These are phyloP conservation scores for Melanotaenia maccullochi DNA, from an alignment of 2,797 vertebrate genomes.

Conservation along the genomic window DNA sequence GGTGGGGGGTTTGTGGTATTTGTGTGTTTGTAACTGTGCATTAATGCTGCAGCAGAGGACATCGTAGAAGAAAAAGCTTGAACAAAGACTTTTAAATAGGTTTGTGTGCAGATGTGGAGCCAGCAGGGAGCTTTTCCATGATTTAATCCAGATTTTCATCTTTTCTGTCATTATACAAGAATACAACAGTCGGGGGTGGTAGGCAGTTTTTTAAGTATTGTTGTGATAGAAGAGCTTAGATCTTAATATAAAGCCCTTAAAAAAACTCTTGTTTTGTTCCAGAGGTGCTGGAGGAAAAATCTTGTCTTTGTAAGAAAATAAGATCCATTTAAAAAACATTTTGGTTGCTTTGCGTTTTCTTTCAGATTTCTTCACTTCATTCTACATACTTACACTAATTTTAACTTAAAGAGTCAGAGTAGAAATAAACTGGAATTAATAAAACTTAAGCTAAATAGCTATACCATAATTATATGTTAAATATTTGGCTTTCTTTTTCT, in stretches of 20 bases:
- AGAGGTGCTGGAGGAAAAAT: too few relatives aligned
- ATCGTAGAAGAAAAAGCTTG: background rate
- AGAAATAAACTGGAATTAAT: too few relatives aligned
- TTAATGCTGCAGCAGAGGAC: background rate
- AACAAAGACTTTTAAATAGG: slow-evolving; percentile 6
- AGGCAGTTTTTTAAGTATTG: background rate
- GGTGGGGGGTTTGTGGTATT: too few relatives aligned
- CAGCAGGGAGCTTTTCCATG: slow-evolving; percentile 12
- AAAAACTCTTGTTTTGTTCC: background rate
- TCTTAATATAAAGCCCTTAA: background rate
- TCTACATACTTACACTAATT: background rate
- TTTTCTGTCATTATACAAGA: background rate
- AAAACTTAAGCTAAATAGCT: too few relatives aligned
- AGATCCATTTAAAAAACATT: too few relatives aligned
- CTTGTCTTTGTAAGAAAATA: too few relatives aligned
- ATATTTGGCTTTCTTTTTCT: too few relatives aligned
- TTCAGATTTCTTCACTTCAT: background rate
- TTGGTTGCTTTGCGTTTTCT: background rate
- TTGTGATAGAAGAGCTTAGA: background rate
- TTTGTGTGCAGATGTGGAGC: slow-evolving; percentile 8
- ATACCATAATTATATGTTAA: background rate
- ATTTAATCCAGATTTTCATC: slow-evolving; percentile 17
- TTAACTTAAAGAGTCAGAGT: background rate
- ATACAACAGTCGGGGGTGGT: background rate
- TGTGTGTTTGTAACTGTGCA: background rate